Conservation (phyloP, 1,140 invertebrate genomes). For the Saccostrea echinata region DNA sequence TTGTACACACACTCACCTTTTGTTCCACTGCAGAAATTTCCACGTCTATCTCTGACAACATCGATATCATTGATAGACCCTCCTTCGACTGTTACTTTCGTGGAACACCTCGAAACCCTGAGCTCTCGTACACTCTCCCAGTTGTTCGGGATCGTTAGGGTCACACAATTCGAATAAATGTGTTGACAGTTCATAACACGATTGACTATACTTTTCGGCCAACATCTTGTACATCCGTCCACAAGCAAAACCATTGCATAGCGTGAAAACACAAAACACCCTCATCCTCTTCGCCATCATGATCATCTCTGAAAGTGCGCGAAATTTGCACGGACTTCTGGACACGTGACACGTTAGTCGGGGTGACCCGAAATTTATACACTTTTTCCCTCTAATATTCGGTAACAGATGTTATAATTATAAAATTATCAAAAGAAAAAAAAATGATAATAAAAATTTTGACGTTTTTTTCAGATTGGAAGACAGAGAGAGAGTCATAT, state of each 20-base stretch:
- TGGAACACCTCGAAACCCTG: not conserved
- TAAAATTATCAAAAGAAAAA: too few relatives aligned
- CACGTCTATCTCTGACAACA: not conserved
- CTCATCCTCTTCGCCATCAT: not conserved
- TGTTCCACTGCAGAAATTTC: not conserved
- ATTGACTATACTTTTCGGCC: not conserved
- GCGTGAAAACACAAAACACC: not conserved
- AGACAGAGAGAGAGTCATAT: too few relatives aligned
- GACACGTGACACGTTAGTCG: not conserved
- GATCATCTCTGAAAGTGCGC: constrained; percentile 3
- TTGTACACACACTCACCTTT: constrained; percentile 2
- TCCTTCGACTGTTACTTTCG: not conserved
- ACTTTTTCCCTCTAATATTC: too few relatives aligned
- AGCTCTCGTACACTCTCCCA: not conserved
- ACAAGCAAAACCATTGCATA: not conserved
- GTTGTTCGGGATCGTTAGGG: not conserved
- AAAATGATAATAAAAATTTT: too few relatives aligned
- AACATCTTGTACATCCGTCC: not conserved
- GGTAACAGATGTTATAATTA: too few relatives aligned
- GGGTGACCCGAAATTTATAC: too few relatives aligned
- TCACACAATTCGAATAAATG: not conserved
- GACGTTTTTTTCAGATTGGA: too few relatives aligned
- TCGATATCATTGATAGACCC: not conserved
- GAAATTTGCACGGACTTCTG: constrained; percentile 2
- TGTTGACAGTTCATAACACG: not conserved